Percentiles rank a stretch among this genome's conserved stretches.
These are phyloP conservation scores for Leuciscus idus DNA, from an alignment of 2,113 vertebrate species.

Conservation along the genomic window DNA sequence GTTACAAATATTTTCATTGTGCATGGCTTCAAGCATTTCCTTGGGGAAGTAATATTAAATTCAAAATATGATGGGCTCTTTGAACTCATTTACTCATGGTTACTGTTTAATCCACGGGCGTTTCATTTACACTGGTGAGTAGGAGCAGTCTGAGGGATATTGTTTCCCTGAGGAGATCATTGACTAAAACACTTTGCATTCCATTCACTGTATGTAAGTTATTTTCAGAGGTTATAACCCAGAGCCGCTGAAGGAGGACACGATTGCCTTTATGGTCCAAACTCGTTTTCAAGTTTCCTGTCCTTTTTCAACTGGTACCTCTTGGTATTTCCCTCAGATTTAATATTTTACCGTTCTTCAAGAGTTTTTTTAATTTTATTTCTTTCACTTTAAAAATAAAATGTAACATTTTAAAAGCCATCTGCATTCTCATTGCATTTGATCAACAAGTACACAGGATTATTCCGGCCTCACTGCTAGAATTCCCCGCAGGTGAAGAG, in stretches of 20 bases:
- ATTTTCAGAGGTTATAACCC: conserved; percentile 54
- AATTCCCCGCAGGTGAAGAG: conserved; percentile 69
- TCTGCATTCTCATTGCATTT: neutral
- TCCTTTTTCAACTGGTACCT: neutral
- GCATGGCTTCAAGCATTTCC: conserved; percentile 21
- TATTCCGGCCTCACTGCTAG: conserved; percentile 71
- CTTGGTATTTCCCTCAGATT: neutral
- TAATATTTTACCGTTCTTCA: neutral
- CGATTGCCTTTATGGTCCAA: neutral
- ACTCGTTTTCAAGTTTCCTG: conserved; percentile 9
- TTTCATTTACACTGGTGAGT: conserved; percentile 60
- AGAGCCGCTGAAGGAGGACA: conserved; percentile 33
- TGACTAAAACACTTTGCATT: conserved; percentile 64
- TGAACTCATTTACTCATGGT: conserved; percentile 64
- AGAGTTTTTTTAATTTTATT: neutral
- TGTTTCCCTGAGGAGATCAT: conserved; percentile 62
- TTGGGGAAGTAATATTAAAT: conserved; percentile 41
- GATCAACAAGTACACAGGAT: conserved; percentile 72
- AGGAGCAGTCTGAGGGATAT: conserved; percentile 63
- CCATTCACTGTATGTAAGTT: conserved; percentile 55
- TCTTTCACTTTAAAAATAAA: neutral
- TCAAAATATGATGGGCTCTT: conserved; percentile 44
- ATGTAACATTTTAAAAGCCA: neutral
- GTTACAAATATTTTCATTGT: conserved; percentile 21
- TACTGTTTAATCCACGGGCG: conserved; percentile 73